Percentiles rank a stretch among this genome's conserved stretches.
Conservation (phyloP, 2,888 invertebrate genomes). For the Dryomyza anilis region DNA sequence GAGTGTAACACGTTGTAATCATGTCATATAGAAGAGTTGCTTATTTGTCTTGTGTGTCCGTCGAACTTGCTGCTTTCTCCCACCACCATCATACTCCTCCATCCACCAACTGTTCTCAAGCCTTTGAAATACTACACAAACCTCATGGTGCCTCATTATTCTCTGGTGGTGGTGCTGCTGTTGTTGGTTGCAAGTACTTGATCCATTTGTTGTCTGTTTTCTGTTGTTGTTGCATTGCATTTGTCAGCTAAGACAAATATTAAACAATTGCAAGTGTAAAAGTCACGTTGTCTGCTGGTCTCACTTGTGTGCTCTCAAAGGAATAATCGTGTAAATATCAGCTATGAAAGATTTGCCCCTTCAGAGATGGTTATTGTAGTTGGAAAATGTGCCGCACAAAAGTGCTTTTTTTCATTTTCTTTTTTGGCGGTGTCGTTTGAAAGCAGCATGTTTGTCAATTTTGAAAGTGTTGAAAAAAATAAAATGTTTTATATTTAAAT, state of each 20-base stretch:
- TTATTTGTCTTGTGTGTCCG: slow-evolving; percentile 17
- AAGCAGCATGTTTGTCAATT: too few relatives aligned
- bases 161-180: not conserved
- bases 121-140: too few relatives aligned
- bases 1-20: slow-evolving; percentile 23
- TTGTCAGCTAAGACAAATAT: slow-evolving; percentile 30
- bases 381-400: too few relatives aligned
- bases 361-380: too few relatives aligned
- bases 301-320: too few relatives aligned
- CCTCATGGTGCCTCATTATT: not conserved
- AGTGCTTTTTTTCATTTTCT: not conserved
- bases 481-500: too few relatives aligned
- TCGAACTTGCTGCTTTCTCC: not conserved
- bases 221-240: too few relatives aligned
- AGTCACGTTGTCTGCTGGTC: slow-evolving; percentile 24
- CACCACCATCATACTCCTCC: too few relatives aligned
- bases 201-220: slow-evolving; percentile 19
- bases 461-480: too few relatives aligned
- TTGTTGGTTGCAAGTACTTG: slow-evolving; percentile 10
- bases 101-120: too few relatives aligned
- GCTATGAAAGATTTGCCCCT: slow-evolving; percentile 10
- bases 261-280: slow-evolving; percentile 33
- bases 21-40: slow-evolving; percentile 19
- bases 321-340: slow-evolving; percentile 13
- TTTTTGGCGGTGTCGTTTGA: not conserved